Conservation (phyloP, 2,888 invertebrate genomes). For the Pimpla rufipes region DNA sequence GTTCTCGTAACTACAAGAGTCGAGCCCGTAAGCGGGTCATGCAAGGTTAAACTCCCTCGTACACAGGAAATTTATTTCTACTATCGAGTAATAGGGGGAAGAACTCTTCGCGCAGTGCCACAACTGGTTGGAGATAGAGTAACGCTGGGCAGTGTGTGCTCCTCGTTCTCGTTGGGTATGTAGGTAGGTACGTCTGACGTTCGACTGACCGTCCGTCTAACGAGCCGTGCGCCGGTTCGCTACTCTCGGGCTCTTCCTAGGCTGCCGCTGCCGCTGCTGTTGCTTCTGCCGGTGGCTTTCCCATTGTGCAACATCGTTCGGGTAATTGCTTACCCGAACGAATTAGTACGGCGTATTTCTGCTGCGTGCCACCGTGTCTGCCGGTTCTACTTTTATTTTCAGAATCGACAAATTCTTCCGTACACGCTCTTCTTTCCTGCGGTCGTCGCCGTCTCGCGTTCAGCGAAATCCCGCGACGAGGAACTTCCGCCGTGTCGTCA, state of each 20-base stretch:
- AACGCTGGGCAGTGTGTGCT: neutral
- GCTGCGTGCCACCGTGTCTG: constrained; percentile 17
- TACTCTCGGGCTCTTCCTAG: constrained; percentile 3
- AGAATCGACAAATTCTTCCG: constrained; percentile 40
- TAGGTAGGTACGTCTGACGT: neutral
- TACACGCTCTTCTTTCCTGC: constrained; percentile 2
- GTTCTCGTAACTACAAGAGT: constrained; percentile 49
- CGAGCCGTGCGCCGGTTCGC: constrained; percentile 43
- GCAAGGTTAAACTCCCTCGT: constrained; percentile 69
- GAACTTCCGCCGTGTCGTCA: constrained; percentile 20
- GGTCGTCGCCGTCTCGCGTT: constrained; percentile 20
- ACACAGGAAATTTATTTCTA: constrained; percentile 63
- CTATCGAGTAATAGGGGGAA: constrained; percentile 64
- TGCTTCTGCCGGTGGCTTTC: constrained; percentile 46
- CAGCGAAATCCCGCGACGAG: constrained; percentile 14
- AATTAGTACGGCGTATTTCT: constrained; percentile 20
- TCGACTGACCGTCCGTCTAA: constrained; percentile 47
- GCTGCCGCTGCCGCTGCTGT: constrained; percentile 16
- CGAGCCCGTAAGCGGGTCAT: constrained; percentile 62
- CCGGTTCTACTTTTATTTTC: constrained; percentile 34
- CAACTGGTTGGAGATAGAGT: neutral
- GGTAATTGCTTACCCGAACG: constrained; percentile 50
- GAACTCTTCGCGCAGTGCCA: constrained; percentile 56
- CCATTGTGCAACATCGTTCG: constrained; percentile 60
- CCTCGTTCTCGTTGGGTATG: constrained; percentile 31